Percentiles rank a stretch among this genome's conserved stretches.
These are phyloP conservation scores for Ormyrus rosae DNA, from an alignment of 2,888 invertebrate genomes.

Conservation along the genomic window DNA sequence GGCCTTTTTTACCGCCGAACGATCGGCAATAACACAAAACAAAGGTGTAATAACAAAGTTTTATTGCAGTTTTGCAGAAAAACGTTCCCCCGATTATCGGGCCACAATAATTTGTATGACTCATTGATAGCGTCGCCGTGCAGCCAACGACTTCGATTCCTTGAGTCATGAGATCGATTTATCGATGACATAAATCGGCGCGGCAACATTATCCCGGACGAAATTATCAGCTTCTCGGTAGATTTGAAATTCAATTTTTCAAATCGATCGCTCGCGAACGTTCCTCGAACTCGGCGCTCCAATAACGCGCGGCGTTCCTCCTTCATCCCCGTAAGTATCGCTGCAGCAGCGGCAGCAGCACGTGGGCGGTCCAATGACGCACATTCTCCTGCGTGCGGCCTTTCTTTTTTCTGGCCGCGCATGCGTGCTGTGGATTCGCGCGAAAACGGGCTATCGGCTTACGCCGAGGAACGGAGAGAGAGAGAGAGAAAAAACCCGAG, in stretches of 20 bases:
- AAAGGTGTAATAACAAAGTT: not conserved
- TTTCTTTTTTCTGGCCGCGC: not conserved
- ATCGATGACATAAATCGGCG: no score
- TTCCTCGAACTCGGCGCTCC: no score
- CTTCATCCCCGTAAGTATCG: not conserved
- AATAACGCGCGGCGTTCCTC: no score
- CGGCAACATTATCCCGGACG: no score
- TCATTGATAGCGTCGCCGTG: conserved; percentile 22
- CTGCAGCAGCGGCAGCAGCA: not conserved
- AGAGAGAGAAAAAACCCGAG: conserved; percentile 24
- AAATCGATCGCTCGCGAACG: no score
- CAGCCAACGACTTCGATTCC: not conserved
- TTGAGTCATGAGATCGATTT: not conserved
- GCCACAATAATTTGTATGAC: conserved; percentile 3
- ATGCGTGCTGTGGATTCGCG: conserved; percentile 13
- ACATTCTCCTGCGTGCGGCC: not conserved
- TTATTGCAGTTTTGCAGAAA: not conserved
- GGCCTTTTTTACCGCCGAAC: no score
- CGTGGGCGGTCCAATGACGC: conserved; percentile 1
- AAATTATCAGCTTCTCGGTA: no score
- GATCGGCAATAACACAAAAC: no score
- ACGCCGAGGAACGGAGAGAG: not conserved
- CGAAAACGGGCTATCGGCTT: conserved; percentile 45
- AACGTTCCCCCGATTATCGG: not conserved
- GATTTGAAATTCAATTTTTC: no score